Evolutionary conservation across 2,797 vertebrate genomes (phyloP).

Genomic region (Lacerta viridis): DNA sequence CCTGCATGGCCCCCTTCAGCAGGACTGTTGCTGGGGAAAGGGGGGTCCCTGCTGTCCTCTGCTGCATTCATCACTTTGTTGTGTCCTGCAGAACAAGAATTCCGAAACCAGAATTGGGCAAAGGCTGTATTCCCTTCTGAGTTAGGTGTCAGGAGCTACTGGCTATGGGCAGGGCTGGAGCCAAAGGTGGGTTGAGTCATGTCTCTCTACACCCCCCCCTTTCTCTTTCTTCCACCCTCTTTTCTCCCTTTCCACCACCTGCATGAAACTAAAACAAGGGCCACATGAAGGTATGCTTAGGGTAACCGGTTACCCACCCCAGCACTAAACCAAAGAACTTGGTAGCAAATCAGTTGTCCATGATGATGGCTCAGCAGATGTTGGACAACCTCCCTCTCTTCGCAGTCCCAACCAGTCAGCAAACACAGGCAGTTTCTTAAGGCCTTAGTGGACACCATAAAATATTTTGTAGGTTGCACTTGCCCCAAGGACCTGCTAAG

Average conservation of each 20-base stretch:
- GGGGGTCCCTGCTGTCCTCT: neutral
- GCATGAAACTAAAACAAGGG: too few relatives aligned
- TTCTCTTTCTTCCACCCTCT: too few relatives aligned
- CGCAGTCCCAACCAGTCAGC: neutral
- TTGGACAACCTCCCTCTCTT: neutral
- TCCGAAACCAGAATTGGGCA: too few relatives aligned
- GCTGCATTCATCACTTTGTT: neutral
- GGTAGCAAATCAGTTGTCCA: neutral
- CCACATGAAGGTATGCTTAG: too few relatives aligned
- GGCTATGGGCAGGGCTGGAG: too few relatives aligned
- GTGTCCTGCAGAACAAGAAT: neutral
- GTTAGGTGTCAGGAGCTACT: too few relatives aligned
- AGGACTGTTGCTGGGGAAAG: neutral
- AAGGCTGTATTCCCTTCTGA: too few relatives aligned
- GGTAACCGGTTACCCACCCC: too few relatives aligned
- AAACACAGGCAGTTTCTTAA: neutral
- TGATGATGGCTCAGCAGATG: neutral
- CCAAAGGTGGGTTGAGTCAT: too few relatives aligned
- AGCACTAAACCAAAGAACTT: neutral
- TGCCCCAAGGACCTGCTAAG: neutral
- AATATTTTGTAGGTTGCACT: neutral
- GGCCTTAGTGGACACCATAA: neutral
- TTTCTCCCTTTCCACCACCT: too few relatives aligned
- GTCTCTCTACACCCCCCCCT: too few relatives aligned
- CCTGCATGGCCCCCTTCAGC: neutral